Percentiles rank a stretch among this genome's conserved stretches.
phyloP scores from a whole-genome alignment of 2,113 vertebrate species.

The Deroptyus accipitrinus region DNA sequence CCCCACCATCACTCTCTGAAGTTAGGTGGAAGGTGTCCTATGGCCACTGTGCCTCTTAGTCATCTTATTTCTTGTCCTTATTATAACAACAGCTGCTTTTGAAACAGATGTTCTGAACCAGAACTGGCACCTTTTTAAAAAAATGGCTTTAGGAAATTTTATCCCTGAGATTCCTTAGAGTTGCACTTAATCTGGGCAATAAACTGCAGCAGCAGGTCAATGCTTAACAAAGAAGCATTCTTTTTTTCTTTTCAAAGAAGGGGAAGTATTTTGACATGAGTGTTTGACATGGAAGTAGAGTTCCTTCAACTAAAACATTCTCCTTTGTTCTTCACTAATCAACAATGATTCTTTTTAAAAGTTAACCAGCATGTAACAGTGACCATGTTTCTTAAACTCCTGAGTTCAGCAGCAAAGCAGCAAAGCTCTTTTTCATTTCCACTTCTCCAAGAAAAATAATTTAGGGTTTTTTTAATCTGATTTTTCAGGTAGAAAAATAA shows the following conservation, averaged over 20 bases:
- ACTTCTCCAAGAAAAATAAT: background rate
- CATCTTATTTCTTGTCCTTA: background rate
- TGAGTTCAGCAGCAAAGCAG: background rate
- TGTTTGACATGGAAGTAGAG: background rate
- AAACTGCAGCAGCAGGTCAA: background rate
- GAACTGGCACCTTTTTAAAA: background rate
- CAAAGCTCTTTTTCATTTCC: background rate
- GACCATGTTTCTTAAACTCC: background rate
- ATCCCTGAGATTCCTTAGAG: background rate
- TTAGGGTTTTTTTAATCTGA: background rate
- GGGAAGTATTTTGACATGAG: background rate
- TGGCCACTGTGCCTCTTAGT: background rate
- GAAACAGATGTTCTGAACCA: background rate
- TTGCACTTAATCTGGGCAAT: background rate
- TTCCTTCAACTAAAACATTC: background rate
- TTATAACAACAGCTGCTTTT: background rate
- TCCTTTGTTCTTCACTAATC: background rate
- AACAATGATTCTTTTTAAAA: background rate
- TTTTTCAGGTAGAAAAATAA: background rate
- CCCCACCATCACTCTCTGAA: background rate
- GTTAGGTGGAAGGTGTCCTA: background rate
- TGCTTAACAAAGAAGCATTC: background rate
- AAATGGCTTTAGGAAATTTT: background rate
- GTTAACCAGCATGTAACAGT: background rate
- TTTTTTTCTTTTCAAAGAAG: background rate